Base-by-base conservation (phyloP, 2,888 invertebrate genomes). In the Idaea straminata region DNA sequence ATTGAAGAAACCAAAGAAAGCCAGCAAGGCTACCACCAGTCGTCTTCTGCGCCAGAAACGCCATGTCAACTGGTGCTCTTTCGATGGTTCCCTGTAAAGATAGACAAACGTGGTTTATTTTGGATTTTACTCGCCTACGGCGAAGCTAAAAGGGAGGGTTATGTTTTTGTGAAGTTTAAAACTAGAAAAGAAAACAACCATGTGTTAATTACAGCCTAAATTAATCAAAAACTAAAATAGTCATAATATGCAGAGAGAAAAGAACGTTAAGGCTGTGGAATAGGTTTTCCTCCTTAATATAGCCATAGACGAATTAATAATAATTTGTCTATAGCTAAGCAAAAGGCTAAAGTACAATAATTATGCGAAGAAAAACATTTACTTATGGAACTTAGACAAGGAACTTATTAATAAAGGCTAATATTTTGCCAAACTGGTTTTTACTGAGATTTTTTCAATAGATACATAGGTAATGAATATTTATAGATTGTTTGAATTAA, bases 1-100 rank as follows among this genome's bases (percentile, higher is more conserved):
- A 77, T 96, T 96, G 92, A 97, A 96, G 87, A 97, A 97, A 5
- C 97, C 97, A 72, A 97, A 94, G 90, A 97, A 97, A 0, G 97
- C 96, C 74, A 97, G 84, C 6, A 96, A 79, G 0, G 96, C 96
- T 16, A 97, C 96, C 63, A 97, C 91, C 75, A 96, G 95, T 74
- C 97, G 92, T 76, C 96, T 92, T 74, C 95, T 95, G 66, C 93
- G 94, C 96, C 96, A 96, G 85, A 96, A 96, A 72, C 92, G 93
- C 96, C 96, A 96, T 79, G 94, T 87, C 67, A 77, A 81, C 72
- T 82, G 77, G 59, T 80, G 82, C 34, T 88, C 88, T 71, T 83
- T 85, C 57, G 82, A 75, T 61, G 83, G 85, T 62, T 90, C 89
- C 65, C 92, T 92, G 86, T 7, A 85, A 87, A 65, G 63, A 67